phyloP scores from a whole-genome alignment of 2,113 vertebrate species.

The Coregonus clupeaformis region DNA sequence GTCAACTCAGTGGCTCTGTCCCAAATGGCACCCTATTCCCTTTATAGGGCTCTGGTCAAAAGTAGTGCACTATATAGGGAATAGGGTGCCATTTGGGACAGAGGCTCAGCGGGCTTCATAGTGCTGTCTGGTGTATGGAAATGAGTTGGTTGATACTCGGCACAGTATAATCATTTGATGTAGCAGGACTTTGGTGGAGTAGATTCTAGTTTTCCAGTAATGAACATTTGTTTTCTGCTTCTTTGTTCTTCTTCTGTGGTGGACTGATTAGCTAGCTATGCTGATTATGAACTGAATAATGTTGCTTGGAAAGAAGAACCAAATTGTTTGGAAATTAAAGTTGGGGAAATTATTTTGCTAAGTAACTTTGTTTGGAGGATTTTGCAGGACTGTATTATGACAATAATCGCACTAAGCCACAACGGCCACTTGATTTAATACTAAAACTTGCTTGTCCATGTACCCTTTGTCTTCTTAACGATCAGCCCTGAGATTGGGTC shows the following conservation, averaged over 20 bases:
- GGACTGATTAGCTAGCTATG: neutral
- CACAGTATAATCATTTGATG: conserved; percentile 26
- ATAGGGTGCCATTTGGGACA: neutral
- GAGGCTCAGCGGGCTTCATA: conserved; percentile 3
- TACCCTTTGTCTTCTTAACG: neutral
- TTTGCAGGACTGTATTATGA: neutral
- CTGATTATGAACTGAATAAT: neutral
- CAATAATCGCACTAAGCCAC: neutral
- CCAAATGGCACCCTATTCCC: too few species aligned
- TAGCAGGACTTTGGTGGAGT: conserved; percentile 12
- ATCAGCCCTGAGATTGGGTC: neutral
- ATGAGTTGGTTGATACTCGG: conserved; percentile 17
- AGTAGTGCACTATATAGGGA: too few species aligned
- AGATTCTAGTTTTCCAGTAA: conserved; percentile 14
- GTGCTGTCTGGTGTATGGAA: conserved; percentile 24
- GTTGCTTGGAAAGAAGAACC: neutral
- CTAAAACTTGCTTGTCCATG: neutral
- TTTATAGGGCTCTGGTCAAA: too few species aligned
- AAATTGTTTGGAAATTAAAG: neutral
- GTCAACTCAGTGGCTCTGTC: neutral
- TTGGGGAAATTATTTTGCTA: neutral
- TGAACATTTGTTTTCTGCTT: conserved; percentile 20
- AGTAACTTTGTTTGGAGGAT: neutral
- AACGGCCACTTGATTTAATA: neutral
- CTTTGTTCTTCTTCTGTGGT: conserved; percentile 14